Conservation (phyloP, 1,140 invertebrate genomes). For the Leguminivora glycinivorella region DNA sequence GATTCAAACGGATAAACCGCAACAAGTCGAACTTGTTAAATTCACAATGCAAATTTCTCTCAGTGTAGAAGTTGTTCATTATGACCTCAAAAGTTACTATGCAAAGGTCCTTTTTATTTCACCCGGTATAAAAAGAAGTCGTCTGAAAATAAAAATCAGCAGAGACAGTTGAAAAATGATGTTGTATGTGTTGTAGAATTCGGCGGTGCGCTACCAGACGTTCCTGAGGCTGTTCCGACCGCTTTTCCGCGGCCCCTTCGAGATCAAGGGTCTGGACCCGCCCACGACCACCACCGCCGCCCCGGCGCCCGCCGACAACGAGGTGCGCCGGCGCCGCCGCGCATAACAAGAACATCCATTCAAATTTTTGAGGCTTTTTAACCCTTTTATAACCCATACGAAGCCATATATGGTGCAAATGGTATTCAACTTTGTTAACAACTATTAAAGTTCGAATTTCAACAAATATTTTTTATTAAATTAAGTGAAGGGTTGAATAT, state of each 20-base stretch:
- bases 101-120: no score
- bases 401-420: no score
- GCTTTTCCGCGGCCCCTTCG: constrained; percentile 82
- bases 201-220: constrained; percentile 83
- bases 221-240: constrained; percentile 84
- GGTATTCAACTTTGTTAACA: no score
- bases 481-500: background rate
- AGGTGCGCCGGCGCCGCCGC: constrained; percentile 47
- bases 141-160: background rate
- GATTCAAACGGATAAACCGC: no score
- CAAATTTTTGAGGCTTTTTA: background rate
- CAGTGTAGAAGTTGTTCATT: no score
- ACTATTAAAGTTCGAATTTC: no score
- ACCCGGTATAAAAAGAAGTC: no score
- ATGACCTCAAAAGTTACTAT: no score
- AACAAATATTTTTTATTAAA: background rate
- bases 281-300: constrained; percentile 73
- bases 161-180: background rate
- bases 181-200: constrained; percentile 80
- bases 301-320: constrained; percentile 46
- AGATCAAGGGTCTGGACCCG: constrained; percentile 82
- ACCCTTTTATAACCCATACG: no score
- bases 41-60: no score
- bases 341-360: background rate
- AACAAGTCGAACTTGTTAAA: no score